Base-by-base conservation (phyloP, 2,113 vertebrate species). In the Microcebus griseorufus region DNA sequence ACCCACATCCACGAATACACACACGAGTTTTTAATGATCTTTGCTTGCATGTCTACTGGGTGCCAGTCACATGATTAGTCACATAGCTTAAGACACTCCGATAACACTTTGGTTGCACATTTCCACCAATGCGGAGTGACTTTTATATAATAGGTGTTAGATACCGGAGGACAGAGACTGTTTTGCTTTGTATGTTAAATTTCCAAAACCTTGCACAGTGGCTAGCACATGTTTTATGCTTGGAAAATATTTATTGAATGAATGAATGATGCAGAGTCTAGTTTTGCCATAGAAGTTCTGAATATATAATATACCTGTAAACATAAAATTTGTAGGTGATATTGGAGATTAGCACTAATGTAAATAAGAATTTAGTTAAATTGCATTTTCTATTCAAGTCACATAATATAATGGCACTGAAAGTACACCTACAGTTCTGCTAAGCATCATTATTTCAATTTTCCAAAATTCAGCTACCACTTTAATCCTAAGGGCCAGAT, bases 281-380 rank as follows among this genome's bases (percentile, higher is more conserved):
- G 23, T 78, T 85, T 93, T n/a, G 48, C 65, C 55, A 39, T 29
- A 58, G 9, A 84, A 81, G 62, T 62, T 53, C 12, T 27, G 6
- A 75, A 42, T 87, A 76, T 53, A 42, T 51, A 3, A 67, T 62
- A 39, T 39, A 17, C 5, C 12, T 82, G 48, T 75, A 79, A 92
- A 69, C 2, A 32, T 86, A 73, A 51, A 80, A 94, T 48, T 65
- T 83, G 16, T 88, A 48, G 55, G 13, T 80, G 32, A 75, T 53
- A 39, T 58, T 93, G 42, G 55, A 96, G 4, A 78, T 3, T 34
- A 72, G 10, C 29, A 9, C 37, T 84, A 84, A 64, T 27, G 11
- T 89, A 88, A 95, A 58, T 70, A 97, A 89, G 51, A 94, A 58
- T 53, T 82, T 42, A 82, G 75, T 53, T 55, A 94, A 51, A 67